Evolutionary conservation across 1,140 invertebrate species (phyloP).

Genomic region (Anastatus disparis): DNA sequence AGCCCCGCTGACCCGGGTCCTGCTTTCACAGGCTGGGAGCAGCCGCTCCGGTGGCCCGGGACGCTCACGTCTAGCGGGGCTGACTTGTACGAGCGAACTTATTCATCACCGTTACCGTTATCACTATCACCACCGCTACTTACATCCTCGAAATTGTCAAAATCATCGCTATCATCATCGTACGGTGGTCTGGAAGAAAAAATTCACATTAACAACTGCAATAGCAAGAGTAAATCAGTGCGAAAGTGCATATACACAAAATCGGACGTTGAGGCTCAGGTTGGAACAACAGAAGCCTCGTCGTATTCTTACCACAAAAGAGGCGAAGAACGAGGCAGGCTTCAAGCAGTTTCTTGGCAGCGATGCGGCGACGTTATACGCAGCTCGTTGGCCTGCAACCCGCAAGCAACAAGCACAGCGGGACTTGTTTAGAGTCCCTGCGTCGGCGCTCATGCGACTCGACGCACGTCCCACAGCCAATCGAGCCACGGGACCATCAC

Average conservation of each 20-base stretch:
- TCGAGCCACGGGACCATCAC: conserved; percentile 45
- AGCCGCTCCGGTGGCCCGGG: conserved; percentile 34
- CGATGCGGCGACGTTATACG: conserved; percentile 38
- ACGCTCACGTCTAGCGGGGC: conserved; percentile 42
- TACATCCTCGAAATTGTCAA: no score
- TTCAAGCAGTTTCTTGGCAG: conserved; percentile 1
- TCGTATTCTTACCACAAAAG: not conserved
- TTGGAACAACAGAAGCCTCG: not conserved
- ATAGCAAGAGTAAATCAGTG: not conserved
- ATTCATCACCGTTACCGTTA: not conserved
- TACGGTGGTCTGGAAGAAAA: no score
- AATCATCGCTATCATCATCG: not conserved
- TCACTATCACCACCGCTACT: not conserved
- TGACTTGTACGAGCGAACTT: conserved; percentile 28
- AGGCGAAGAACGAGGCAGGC: conserved; percentile 7
- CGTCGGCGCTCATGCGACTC: conserved; percentile 60
- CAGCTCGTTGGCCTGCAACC: conserved; percentile 33
- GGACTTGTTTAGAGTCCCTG: conserved; percentile 54
- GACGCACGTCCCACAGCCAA: conserved; percentile 50
- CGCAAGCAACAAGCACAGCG: conserved; percentile 48
- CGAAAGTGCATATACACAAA: not conserved
- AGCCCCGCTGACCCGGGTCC: conserved; percentile 52
- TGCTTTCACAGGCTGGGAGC: conserved; percentile 8
- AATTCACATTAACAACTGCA: not conserved
- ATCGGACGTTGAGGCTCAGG: not conserved